A percentile compares a stretch with the other conserved stretches of the same genome.
Conservation (phyloP, 23 tunicate species). For the Corella eumyota region DNA sequence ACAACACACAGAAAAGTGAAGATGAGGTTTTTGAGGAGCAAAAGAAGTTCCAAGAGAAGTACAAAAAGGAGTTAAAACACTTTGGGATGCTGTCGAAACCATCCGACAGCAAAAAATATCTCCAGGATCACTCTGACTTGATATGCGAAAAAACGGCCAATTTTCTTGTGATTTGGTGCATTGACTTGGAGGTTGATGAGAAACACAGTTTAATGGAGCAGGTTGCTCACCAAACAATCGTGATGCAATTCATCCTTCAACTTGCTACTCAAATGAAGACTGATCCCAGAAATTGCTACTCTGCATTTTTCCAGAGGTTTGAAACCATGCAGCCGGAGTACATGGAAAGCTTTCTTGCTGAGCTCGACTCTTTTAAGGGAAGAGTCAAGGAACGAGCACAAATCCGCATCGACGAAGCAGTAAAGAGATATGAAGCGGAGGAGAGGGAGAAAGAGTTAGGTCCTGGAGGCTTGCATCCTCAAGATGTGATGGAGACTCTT, state of each 20-base stretch:
- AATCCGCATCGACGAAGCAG: conserved; percentile 74
- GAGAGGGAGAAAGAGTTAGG: conserved; percentile 73
- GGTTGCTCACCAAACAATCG: conserved; percentile 91
- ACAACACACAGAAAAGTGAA: conserved; percentile 24
- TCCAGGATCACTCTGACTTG: conserved; percentile 66
- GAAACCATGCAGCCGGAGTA: conserved; percentile 64
- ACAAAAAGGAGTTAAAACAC: conserved; percentile 59
- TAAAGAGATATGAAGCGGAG: conserved; percentile 77
- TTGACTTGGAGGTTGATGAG: conserved; percentile 92
- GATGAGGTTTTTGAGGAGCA: conserved; percentile 62
- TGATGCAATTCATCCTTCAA: conserved; percentile 82
- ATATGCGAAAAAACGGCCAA: conserved; percentile 84
- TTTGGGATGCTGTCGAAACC: conserved; percentile 91
- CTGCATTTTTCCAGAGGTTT: conserved; percentile 71
- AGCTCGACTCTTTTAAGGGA: conserved; percentile 46
- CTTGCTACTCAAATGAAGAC: conserved; percentile 67
- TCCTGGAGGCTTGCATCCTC: conserved; percentile 97
- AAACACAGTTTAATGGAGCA: conserved; percentile 61
- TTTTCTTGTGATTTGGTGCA: conserved; percentile 83
- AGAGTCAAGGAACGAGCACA: conserved; percentile 82
- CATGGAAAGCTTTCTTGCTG: conserved; percentile 73
- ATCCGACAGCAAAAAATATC: conserved; percentile 72
- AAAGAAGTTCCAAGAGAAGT: conserved; percentile 61
- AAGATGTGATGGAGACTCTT: conserved; percentile 86
- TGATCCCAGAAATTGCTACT: conserved; percentile 88